Percentiles rank a stretch among this genome's conserved stretches.
Evolutionary conservation across 2,797 vertebrate species (phyloP).

Genomic region (Psittacula derbiana): DNA sequence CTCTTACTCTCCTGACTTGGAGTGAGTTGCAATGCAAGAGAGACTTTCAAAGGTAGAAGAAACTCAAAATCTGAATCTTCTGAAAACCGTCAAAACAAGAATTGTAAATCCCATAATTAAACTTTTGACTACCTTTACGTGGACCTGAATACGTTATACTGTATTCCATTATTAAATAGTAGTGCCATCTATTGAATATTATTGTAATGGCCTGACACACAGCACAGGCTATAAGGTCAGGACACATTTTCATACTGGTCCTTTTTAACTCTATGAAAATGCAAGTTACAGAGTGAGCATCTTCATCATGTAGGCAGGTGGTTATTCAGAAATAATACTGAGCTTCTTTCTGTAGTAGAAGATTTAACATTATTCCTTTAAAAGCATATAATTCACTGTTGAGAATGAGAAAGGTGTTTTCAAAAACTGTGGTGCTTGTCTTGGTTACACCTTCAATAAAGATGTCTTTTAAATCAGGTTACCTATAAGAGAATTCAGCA

Average conservation of each 20-base stretch:
- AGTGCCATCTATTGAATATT: background rate
- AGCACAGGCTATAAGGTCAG: background rate
- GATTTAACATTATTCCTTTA: background rate
- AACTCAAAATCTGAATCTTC: background rate
- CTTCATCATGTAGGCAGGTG: background rate
- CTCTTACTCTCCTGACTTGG: background rate
- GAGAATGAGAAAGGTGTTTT: background rate
- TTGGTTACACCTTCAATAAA: background rate
- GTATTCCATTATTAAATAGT: background rate
- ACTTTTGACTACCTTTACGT: background rate
- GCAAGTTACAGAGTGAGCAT: background rate
- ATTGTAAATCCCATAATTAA: background rate
- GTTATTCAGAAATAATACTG: background rate
- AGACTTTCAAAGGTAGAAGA: background rate
- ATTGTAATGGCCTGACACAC: background rate
- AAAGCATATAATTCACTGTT: background rate
- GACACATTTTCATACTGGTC: background rate
- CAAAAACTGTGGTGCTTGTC: background rate
- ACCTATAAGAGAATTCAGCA: background rate
- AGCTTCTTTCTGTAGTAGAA: background rate
- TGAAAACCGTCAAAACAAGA: background rate
- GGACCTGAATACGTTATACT: background rate
- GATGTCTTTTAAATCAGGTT: background rate
- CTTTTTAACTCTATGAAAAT: background rate
- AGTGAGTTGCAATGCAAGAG: background rate